Evolutionary conservation across 2,888 invertebrate species (phyloP), one percentile per base, ranked within the genome.

Genomic region (Pasiphila rectangulata): DNA sequence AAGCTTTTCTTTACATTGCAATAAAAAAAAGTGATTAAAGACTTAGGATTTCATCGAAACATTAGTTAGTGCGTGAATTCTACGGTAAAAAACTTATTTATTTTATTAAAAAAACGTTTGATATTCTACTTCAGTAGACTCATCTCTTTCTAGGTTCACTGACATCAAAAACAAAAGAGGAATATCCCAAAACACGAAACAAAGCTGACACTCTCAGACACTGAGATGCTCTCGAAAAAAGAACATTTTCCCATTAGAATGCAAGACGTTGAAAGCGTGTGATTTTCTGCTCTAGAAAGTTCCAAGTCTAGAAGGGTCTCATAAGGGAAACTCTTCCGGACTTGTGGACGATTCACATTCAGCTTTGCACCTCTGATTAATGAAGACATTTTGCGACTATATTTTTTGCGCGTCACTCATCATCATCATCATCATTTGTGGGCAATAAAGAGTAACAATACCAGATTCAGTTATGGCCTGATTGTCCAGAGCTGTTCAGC

Each of bases 261-360:
- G 45, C 45, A 45, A 48, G 38, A 48, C 48, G 44, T 36, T 41
- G 46, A 49, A 52, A 51, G 15, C 38, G 37, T 24, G 46, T 38
- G 43, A 46, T 52, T 51, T 52, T 48, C 43, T 38, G 54, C 54
- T 44, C 50, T 44, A 54, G 46, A 57, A 53, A 27, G 36, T 39
- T 41, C 47, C 46, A 46, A 53, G n/a, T n/a, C n/a, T n/a, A n/a
- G n/a, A n/a, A n/a, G 41, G 50, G 47, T 24, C 37, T 47, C 45
- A 35, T 45, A 47, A 36, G 45, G 17, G 27, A 30, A 7, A 10
- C 16, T 37, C 45, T 51, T 45, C 43, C n/a, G 16, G 32, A 39
- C 21, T 46, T 51, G 48, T 16, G 17, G 27, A 29, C 39, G 29
- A 35, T 46, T 40, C 46, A 38, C 40, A 23, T 41, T 44, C 37